Evolutionary conservation across 1,140 invertebrate species (phyloP), one percentile per base, ranked within the genome.

Genomic region (Ceratina australensis): DNA sequence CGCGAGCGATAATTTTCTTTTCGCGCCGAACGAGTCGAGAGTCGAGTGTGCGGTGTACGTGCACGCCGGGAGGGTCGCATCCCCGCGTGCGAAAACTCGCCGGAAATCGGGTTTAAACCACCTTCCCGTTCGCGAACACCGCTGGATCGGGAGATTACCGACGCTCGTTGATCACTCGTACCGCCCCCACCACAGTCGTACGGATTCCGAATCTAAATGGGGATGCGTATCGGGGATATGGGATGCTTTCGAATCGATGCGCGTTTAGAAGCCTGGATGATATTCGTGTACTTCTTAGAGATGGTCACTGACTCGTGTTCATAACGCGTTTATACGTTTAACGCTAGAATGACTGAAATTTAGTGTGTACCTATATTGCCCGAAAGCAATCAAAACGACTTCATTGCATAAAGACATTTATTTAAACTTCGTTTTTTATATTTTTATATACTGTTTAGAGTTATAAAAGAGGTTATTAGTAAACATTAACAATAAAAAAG

Each of bases 1-100:
- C 71, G 71, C 71, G n/a, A 24, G 52, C 64, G 60, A 78, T 74
- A 60, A 74, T 49, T 74, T 83, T 82, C 64, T 82, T 74, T 77
- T 54, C 66, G 26, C 56, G 56, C 47, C 52, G 18, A 20, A 15
- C 59, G 49, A n/a, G 42, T 13, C 16, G 59, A 52, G 71, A 12
- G 26, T 3, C 15, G 24, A 42, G 33, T 42, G 10, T 42, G 20
- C 61, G 26, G 24, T n/a, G 18, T 4, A 20, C n/a, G 54, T 50
- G 65, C 4, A 65, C 16, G 16, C 15, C 22, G 8, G 20, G 50
- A 50, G 16, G 20, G 24, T 16, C 22, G 42, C 56, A 28, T 28
- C 28, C 28, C 12, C n/a, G 59, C 15, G 42, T 2, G 65, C 12
- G 50, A 20, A 75, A 59, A 50, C 33, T 24, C 47, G 16, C 20